Evolutionary conservation across 2,113 vertebrate genomes (phyloP).

Genomic region (Danionella cerebrum): DNA sequence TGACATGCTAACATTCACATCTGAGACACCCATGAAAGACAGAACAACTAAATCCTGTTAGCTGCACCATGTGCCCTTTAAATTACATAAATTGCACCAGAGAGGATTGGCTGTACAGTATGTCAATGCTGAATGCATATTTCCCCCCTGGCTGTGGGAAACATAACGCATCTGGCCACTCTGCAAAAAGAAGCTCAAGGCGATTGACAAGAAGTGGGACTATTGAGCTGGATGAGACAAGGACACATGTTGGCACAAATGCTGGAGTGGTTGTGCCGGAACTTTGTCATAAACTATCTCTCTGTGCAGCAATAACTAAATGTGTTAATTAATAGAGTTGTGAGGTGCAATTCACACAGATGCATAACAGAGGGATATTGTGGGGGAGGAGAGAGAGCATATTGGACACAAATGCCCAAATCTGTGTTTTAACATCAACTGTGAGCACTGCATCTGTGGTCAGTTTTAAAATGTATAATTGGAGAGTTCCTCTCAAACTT

Average conservation of each 20-base stretch:
- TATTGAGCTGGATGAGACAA: neutral
- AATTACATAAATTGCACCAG: neutral
- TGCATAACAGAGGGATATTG: neutral
- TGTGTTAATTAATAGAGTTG: constrained; percentile 9
- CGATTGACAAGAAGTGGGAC: neutral
- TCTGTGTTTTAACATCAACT: too few species aligned
- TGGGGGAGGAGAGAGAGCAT: neutral
- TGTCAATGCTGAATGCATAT: neutral
- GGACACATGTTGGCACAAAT: neutral
- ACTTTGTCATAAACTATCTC: neutral
- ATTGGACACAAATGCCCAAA: too few species aligned
- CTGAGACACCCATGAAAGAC: neutral
- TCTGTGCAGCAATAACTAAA: neutral
- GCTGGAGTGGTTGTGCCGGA: neutral
- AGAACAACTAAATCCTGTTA: neutral
- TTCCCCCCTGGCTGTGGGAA: neutral
- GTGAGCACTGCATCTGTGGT: too few species aligned
- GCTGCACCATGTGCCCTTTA: neutral
- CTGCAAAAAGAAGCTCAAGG: neutral
- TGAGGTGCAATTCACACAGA: neutral
- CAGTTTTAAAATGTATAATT: too few species aligned
- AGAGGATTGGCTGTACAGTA: neutral
- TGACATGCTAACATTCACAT: neutral
- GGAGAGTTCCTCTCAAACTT: too few species aligned
- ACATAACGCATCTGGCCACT: neutral